phyloP scores from a whole-genome alignment of 23 tunicate species.

The Ciona savignyi region DNA sequence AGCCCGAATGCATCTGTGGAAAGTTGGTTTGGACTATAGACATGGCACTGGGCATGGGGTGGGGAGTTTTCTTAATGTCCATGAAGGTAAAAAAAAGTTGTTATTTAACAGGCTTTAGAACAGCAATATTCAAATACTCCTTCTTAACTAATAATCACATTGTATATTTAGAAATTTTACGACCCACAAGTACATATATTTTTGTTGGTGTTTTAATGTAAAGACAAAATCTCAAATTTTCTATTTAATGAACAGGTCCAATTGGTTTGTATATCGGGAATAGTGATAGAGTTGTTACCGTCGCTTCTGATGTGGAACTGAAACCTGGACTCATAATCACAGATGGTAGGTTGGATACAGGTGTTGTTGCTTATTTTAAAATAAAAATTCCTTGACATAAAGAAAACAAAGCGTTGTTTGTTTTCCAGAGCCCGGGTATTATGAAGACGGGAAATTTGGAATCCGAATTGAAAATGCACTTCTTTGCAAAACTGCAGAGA shows the following conservation, averaged over 20 bases:
- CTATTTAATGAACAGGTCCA: conserved; percentile 66
- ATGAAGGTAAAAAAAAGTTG: conserved; percentile 38
- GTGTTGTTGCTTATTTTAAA: not conserved
- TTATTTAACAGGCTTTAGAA: no score
- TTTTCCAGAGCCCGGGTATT: conserved; percentile 90
- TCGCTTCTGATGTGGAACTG: conserved; percentile 48
- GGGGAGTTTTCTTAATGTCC: conserved; percentile 89
- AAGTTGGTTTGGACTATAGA: conserved; percentile 76
- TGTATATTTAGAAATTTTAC: no score
- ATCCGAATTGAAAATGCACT: conserved; percentile 96
- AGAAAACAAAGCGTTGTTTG: not conserved
- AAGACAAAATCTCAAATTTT: no score
- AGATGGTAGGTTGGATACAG: conserved; percentile 34
- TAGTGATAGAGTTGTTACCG: conserved; percentile 51
- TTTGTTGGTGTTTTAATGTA: no score
- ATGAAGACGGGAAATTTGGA: conserved; percentile 98
- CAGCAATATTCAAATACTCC: no score
- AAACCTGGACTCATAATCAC: conserved; percentile 77
- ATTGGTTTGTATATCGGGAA: conserved; percentile 79
- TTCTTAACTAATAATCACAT: no score
- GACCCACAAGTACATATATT: no score
- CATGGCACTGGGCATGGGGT: conserved; percentile 99
- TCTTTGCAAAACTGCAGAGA: conserved; percentile 69
- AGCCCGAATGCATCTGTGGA: conserved; percentile 90
- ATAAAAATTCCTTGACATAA: not conserved